Conservation (phyloP, 2,797 vertebrate species). For the Peromyscus nudipes region DNA sequence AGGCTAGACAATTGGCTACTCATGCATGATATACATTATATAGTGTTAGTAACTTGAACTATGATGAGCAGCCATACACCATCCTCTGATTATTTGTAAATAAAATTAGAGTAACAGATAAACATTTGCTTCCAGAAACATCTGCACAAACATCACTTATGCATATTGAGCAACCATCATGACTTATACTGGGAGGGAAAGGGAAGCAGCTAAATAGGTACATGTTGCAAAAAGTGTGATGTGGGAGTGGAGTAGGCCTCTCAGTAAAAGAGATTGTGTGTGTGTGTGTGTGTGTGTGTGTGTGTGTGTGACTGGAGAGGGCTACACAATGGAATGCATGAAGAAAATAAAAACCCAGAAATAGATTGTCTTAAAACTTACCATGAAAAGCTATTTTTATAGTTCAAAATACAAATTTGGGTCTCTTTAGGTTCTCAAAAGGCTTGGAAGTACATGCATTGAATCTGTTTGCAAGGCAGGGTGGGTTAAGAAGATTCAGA, state of each 20-base stretch:
- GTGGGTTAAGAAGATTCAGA: neutral
- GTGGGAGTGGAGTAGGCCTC: neutral
- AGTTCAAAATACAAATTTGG: neutral
- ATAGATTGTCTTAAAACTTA: neutral
- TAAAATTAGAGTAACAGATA: slow-evolving; percentile 73
- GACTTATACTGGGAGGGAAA: slow-evolving; percentile 50
- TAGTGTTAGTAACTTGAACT: slow-evolving; percentile 53
- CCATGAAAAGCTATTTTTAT: neutral
- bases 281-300: neutral
- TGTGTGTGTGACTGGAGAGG: neutral
- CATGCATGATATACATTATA: neutral
- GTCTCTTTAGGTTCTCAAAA: neutral
- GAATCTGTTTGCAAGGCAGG: neutral
- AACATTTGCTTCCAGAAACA: slow-evolving; percentile 72
- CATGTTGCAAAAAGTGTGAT: neutral
- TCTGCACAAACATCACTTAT: slow-evolving; percentile 62
- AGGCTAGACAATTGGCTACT: slow-evolving; percentile 48
- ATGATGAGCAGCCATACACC: slow-evolving; percentile 36
- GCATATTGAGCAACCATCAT: slow-evolving; percentile 41
- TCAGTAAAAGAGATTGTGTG: slow-evolving; percentile 33
- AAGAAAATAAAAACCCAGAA: neutral
- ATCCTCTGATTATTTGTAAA: slow-evolving; percentile 72
- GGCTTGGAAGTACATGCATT: neutral
- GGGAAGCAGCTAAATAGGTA: slow-evolving; percentile 23
- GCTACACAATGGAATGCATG: neutral